Conservation (phyloP, 2,113 vertebrate genomes). For the Pelobates fuscus region DNA sequence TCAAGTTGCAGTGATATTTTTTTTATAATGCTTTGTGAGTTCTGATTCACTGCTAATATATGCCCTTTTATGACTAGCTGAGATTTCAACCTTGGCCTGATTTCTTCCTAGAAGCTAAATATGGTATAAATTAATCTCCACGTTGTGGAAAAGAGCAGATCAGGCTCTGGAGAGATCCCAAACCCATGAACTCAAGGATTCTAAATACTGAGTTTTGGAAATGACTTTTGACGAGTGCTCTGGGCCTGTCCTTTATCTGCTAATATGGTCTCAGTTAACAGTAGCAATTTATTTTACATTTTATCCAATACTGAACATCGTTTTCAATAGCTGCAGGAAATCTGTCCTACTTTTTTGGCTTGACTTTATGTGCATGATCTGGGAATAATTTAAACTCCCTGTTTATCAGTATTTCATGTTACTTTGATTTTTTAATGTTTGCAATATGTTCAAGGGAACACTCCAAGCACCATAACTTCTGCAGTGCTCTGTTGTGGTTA, state of each 20-base stretch:
- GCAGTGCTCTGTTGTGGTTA: too few relatives aligned
- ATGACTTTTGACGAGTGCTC: neutral
- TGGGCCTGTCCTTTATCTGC: neutral
- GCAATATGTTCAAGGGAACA: too few relatives aligned
- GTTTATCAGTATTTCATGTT: too few relatives aligned
- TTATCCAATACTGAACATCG: too few relatives aligned
- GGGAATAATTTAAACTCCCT: too few relatives aligned
- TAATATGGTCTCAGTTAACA: too few relatives aligned
- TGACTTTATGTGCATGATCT: too few relatives aligned
- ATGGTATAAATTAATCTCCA: neutral
- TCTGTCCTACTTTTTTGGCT: too few relatives aligned
- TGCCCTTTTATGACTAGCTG: neutral
- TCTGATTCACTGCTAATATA: neutral
- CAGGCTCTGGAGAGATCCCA: neutral
- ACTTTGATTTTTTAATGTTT: too few relatives aligned
- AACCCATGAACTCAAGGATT: neutral
- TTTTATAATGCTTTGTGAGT: neutral
- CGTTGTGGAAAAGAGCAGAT: neutral
- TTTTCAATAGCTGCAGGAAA: too few relatives aligned
- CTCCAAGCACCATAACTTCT: too few relatives aligned
- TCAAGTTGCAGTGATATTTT: neutral
- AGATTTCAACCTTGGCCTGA: neutral
- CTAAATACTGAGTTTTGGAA: neutral
- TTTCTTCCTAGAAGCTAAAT: neutral
- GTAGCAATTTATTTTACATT: too few relatives aligned